Percentiles rank a stretch among this genome's conserved stretches.
These are phyloP conservation scores for Brevimyrus niger DNA, from an alignment of 2,113 vertebrate genomes.

Conservation along the genomic window DNA sequence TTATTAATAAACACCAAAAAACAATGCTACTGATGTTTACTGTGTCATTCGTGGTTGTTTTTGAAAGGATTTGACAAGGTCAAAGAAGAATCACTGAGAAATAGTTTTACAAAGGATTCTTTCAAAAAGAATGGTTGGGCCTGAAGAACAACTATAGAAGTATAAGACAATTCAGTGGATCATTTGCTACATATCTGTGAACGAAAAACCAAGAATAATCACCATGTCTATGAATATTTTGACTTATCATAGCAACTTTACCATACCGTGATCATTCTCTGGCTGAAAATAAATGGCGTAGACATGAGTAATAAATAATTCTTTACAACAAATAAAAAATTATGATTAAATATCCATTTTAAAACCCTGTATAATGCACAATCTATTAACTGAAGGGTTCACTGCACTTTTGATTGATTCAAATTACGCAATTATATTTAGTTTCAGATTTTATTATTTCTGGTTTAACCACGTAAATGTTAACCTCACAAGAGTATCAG, in stretches of 20 bases:
- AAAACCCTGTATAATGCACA: not conserved
- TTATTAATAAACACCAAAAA: conserved; percentile 1
- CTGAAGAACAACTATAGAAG: not conserved
- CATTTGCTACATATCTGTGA: not conserved
- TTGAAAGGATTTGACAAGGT: not conserved
- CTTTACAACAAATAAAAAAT: not conserved
- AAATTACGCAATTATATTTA: not conserved
- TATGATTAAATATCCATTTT: not conserved
- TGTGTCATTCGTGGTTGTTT: not conserved
- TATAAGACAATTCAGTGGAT: not conserved
- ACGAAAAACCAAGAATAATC: not conserved
- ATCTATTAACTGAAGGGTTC: not conserved
- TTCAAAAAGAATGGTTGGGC: not conserved
- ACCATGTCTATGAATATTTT: not conserved
- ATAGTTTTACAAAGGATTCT: not conserved
- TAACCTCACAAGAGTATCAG: not conserved
- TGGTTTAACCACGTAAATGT: not conserved
- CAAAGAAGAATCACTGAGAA: not conserved
- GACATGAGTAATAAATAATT: not conserved
- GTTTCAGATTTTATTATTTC: not conserved
- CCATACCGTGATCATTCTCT: not conserved
- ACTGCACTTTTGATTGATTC: not conserved
- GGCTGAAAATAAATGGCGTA: not conserved
- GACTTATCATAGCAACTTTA: not conserved
- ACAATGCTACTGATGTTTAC: not conserved